Base-by-base conservation (phyloP, 2,113 vertebrate genomes). In the Chrysemys picta region DNA sequence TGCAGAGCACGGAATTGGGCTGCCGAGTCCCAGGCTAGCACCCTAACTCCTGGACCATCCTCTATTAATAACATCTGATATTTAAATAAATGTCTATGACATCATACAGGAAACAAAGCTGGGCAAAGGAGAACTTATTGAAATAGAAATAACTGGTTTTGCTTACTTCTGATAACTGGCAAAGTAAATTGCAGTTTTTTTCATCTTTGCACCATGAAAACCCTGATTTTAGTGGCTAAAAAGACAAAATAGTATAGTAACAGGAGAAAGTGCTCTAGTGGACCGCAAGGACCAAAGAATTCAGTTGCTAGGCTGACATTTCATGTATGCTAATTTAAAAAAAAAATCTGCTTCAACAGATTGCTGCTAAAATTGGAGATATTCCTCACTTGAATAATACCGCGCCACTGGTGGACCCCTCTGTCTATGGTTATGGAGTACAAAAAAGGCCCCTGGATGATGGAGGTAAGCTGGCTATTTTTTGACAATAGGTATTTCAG, bases 341-440 rank as follows among this genome's bases (percentile, higher is more conserved):
- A n/a, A n/a, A 59, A 65, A 72, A 11, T 59, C 72, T 95, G 10
- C 65, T 95, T 97, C 87, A 95, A 38, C 97, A 99, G 99, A 99
- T 99, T 98, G 99, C 99, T 98, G 99, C 99, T 98, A 99, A 99
- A 98, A 99, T 99, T 98, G 99, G 98, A 93, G 99, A 99, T 97
- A 99, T 99, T 98, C 98, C 99, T 98, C 99, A 99, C 98, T 98
- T 99, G 98, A 99, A 99, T 98, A 99, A 99, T 97, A 99, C 99
- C 57, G 98, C 99, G 91, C 98, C 99, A 0, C 99, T 99, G 59
- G 98, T 99, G 95, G 99, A 99, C 97, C 99, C 99, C 2, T 99
- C 99, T 5, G 98, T 99, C 42, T 99, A 99, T 0, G 99, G 99
- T 91, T 99, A 99, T 45, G 99, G 99, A 97, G 98, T 98, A 27